These are phyloP conservation scores for Pachycephala philippinensis DNA, from an alignment of 2,113 vertebrate species.

Conservation along the genomic window DNA sequence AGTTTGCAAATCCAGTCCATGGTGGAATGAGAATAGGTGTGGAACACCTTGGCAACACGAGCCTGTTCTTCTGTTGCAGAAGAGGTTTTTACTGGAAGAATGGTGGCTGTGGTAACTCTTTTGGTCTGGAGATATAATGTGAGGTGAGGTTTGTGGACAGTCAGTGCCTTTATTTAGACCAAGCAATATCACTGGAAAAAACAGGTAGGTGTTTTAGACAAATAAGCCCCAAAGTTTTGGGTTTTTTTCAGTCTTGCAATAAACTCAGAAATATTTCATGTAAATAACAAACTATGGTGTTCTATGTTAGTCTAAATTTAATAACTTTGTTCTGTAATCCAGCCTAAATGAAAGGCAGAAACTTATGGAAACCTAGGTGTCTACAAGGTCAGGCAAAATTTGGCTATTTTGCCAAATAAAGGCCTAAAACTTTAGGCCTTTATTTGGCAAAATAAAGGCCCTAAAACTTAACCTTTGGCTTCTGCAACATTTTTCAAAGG, in stretches of 20 bases:
- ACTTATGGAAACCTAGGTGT: neutral
- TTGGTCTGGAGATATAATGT: neutral
- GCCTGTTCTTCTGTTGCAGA: neutral
- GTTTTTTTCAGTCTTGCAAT: neutral
- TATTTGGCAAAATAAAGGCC: too few species aligned
- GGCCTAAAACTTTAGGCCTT: too few species aligned
- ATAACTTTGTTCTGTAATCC: neutral
- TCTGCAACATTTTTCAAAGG: neutral
- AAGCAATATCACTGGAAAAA: neutral
- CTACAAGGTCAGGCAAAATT: neutral
- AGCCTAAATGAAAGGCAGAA: neutral
- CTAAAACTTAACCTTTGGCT: neutral
- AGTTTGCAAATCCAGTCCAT: slow-evolving; percentile 4
- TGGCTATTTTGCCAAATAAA: neutral
- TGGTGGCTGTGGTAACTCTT: neutral
- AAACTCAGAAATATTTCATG: neutral
- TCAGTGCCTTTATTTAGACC: neutral
- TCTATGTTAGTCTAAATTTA: neutral
- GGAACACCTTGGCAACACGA: neutral
- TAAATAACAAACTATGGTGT: neutral
- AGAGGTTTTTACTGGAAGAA: neutral
- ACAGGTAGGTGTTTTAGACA: neutral
- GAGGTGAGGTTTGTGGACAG: neutral
- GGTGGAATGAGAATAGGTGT: slow-evolving; percentile 8
- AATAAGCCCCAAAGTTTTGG: neutral